A percentile compares a stretch with the other conserved stretches of the same genome.
phyloP scores from a whole-genome alignment of 2,888 invertebrate species.

The Dynastes hyllus region DNA sequence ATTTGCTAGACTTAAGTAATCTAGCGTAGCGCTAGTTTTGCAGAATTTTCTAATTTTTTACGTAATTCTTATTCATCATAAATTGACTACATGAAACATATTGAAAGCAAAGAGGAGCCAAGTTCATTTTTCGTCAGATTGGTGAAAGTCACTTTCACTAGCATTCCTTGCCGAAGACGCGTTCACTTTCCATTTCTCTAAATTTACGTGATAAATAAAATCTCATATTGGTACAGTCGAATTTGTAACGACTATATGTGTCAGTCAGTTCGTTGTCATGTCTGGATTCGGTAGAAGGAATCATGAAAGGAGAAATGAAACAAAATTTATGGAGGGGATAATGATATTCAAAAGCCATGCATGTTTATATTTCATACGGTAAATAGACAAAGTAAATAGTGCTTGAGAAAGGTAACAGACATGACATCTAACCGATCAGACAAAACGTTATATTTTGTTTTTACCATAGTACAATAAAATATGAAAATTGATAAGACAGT shows the following conservation, averaged over 20 bases:
- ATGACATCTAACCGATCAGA: conserved; percentile 61
- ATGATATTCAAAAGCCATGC: conserved; percentile 11
- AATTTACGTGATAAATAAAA: conserved; percentile 10
- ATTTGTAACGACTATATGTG: conserved; percentile 8
- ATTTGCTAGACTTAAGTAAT: not conserved
- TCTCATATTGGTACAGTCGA: conserved; percentile 12
- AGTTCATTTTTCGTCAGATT: conserved; percentile 18
- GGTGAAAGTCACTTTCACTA: conserved; percentile 52
- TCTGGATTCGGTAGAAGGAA: conserved; percentile 38
- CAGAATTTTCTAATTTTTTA: not conserved
- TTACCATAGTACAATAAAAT: not conserved
- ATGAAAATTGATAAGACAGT: not conserved
- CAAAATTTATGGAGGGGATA: not conserved
- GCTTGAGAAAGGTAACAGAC: conserved; percentile 65
- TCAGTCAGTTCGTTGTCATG: conserved; percentile 53
- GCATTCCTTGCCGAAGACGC: conserved; percentile 49
- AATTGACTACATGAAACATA: not conserved
- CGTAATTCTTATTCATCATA: not conserved
- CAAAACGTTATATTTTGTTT: not conserved
- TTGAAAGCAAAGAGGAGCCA: not conserved
- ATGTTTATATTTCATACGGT: not conserved
- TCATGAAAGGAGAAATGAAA: conserved; percentile 5
- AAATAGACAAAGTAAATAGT: conserved; percentile 56
- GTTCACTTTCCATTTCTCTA: conserved; percentile 50
- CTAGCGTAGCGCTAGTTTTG: not conserved